phyloP scores from a whole-genome alignment of 1,140 invertebrate species.

The Drosophila baimaii region DNA sequence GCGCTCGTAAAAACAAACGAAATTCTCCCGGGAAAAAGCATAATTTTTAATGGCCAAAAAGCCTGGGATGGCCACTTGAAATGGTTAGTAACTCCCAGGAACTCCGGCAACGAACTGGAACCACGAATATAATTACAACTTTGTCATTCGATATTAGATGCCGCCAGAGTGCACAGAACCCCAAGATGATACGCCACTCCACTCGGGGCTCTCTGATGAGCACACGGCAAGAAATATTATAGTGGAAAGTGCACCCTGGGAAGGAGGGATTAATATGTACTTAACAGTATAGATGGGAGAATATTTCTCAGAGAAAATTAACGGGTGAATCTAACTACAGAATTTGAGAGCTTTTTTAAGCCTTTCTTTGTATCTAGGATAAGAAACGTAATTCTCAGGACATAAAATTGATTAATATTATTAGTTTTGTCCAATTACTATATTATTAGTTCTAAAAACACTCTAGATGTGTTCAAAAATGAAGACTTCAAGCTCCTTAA shows the following conservation, averaged over 20 bases:
- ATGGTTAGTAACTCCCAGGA: slow-evolving; percentile 27
- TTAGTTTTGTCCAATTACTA: too few species aligned
- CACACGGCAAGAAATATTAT: slow-evolving; percentile 7
- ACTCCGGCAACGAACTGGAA: slow-evolving; percentile 30
- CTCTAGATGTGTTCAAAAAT: too few species aligned
- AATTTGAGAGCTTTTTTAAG: too few species aligned
- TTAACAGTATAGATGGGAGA: neutral
- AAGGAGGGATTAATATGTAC: neutral
- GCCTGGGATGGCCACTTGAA: slow-evolving; percentile 39
- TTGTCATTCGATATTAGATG: slow-evolving; percentile 80
- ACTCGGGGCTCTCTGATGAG: neutral
- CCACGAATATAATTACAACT: slow-evolving; percentile 76
- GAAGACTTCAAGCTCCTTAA: neutral
- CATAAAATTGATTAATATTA: too few species aligned
- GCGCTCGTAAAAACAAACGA: slow-evolving; percentile 59
- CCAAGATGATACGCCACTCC: slow-evolving; percentile 8
- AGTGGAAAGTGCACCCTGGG: neutral
- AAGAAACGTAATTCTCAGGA: too few species aligned
- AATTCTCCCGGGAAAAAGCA: slow-evolving; percentile 67
- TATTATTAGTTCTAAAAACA: too few species aligned
- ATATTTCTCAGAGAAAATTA: too few species aligned
- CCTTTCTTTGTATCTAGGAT: too few species aligned
- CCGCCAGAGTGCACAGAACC: slow-evolving; percentile 61
- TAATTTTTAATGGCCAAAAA: slow-evolving; percentile 54
- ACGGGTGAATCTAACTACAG: too few species aligned